Base-by-base conservation (phyloP, 2,113 vertebrate species). In the Meles meles region DNA sequence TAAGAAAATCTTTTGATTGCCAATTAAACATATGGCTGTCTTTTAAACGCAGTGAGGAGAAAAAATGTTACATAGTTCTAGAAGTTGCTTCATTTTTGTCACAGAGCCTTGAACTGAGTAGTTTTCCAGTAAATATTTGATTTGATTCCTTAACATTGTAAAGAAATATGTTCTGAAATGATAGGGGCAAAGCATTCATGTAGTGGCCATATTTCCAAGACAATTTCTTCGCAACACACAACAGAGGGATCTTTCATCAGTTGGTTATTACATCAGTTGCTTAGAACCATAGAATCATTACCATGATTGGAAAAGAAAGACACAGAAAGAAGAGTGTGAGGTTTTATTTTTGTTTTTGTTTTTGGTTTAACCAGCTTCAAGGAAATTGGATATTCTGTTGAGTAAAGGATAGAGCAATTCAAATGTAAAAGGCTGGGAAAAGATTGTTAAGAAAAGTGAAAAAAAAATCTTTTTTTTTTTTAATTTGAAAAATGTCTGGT, bases 401-500 rank as follows among this genome's bases (percentile, higher is more conserved):
- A 97, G 82, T 86, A 90, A 20, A 77, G 31, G 97, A 57, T 81
- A 94, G 76, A 98, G 9, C 77, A 96, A 65, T 85, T 90, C 59
- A 31, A 94, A 89, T 14, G 86, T 93, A 77, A 94, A 96, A 96
- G 88, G 47, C 76, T 97, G 21, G 10, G 97, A 96, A 98, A 98
- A 94, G 29, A 61, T 91, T 20, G 98, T 97, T 98, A 98, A 97
- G 89, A 98, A 97, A 97, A 97, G 69, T 42, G 7, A 34, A 39
- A 85, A 65, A 61, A 39, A 71, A 25, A 52, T 34, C 1, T 47
- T 18, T 74, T 82, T 82, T 21, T 71, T 95, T 89, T 94, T 63
- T 6, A 9, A 92, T 57, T 90, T 61, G 21, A 88, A 96, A 97
- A 63, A 86, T 87, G 5, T 83, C 77, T 86, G 6, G 12, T 74